phyloP scores from a whole-genome alignment of 64 coral and sea anemone species.

The Pocillopora verrucosa region DNA sequence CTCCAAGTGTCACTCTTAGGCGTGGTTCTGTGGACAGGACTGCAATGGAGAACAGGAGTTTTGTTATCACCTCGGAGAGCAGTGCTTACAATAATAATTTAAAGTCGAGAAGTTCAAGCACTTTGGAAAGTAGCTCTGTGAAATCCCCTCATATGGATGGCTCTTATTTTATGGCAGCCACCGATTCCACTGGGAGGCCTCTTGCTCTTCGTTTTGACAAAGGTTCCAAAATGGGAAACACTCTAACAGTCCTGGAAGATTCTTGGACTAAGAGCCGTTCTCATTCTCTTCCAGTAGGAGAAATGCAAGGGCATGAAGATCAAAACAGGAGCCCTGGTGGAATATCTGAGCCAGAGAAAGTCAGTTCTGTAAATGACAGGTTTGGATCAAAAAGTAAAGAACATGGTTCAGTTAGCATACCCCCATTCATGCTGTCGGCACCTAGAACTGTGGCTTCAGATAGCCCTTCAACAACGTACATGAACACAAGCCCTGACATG shows the following conservation, averaged over 20 bases:
- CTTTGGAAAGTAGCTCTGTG: neutral
- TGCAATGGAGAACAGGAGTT: constrained; percentile 78
- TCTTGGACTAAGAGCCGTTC: constrained; percentile 54
- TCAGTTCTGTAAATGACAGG: neutral
- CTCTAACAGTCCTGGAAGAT: constrained; percentile 66
- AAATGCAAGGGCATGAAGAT: constrained; percentile 46
- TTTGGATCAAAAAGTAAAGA: neutral
- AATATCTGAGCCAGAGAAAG: constrained; percentile 24
- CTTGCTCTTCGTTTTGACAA: constrained; percentile 80
- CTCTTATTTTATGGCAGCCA: constrained; percentile 87
- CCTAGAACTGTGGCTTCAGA: constrained; percentile 71
- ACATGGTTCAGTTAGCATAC: constrained; percentile 19
- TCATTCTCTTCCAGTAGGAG: constrained; percentile 63
- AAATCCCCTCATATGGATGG: constrained; percentile 32
- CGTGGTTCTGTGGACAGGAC: constrained; percentile 71
- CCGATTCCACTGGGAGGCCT: constrained; percentile 77
- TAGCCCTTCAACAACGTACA: constrained; percentile 74
- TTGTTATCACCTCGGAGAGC: constrained; percentile 72
- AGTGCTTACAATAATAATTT: constrained; percentile 58
- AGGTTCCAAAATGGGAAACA: constrained; percentile 69
- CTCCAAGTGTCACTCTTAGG: constrained; percentile 47
- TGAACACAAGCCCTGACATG: constrained; percentile 67
- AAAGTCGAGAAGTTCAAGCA: constrained; percentile 26
- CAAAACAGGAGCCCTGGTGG: neutral
- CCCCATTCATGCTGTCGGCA: constrained; percentile 70